phyloP scores from a whole-genome alignment of 2,888 invertebrate genomes.

The Caenorhabditis imperialis region DNA sequence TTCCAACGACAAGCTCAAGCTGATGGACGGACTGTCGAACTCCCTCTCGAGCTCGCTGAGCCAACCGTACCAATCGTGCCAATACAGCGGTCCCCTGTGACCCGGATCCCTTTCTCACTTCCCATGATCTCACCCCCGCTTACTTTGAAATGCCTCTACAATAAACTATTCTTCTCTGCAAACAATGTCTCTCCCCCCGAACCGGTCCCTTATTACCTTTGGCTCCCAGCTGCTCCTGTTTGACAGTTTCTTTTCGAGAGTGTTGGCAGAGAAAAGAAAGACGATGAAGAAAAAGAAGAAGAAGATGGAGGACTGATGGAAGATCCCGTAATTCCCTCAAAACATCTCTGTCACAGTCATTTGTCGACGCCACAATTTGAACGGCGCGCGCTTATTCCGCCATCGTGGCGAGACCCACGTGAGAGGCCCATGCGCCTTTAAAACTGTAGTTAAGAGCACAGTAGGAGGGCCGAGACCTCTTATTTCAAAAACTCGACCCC shows the following conservation, averaged over 20 bases:
- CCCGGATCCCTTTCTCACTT: neutral
- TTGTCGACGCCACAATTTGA: no score
- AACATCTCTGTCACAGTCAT: slow-evolving; percentile 34
- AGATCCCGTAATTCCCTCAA: slow-evolving; percentile 32
- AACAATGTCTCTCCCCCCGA: neutral
- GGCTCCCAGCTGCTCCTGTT: slow-evolving; percentile 25
- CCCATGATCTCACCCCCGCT: neutral
- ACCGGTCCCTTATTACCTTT: slow-evolving; percentile 19
- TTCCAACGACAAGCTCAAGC: slow-evolving; percentile 16
- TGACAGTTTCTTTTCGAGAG: slow-evolving; percentile 13
- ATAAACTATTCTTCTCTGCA: neutral
- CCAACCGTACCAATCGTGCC: slow-evolving; percentile 17
- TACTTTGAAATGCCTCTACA: neutral
- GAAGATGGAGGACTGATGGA: slow-evolving; percentile 54
- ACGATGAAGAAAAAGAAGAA: no score
- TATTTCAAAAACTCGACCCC: no score
- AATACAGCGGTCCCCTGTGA: slow-evolving; percentile 24
- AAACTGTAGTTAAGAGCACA: no score
- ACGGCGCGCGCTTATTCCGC: no score
- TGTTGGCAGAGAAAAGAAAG: no score
- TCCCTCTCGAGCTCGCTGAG: slow-evolving; percentile 8
- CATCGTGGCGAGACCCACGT: no score
- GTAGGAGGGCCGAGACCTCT: no score
- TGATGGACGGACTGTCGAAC: slow-evolving; percentile 22
- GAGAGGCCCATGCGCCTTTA: no score